phyloP scores from a whole-genome alignment of 2,113 vertebrate genomes.

The Leucosticte australis region DNA sequence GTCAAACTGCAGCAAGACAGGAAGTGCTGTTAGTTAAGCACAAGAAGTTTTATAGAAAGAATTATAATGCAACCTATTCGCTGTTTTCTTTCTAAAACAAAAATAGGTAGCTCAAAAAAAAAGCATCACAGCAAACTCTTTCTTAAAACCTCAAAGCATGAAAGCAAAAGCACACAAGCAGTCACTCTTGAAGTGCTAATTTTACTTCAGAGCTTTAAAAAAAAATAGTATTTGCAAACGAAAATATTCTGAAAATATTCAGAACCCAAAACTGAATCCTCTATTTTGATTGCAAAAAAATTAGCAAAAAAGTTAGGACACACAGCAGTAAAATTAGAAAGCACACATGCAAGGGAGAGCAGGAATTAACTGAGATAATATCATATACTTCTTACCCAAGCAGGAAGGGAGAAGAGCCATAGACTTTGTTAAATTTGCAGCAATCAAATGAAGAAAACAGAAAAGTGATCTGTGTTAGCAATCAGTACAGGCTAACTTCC shows the following conservation, averaged over 20 bases:
- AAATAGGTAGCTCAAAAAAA: slow-evolving; percentile 24
- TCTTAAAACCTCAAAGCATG: slow-evolving; percentile 28
- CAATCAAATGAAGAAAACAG: slow-evolving; percentile 88
- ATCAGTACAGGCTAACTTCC: slow-evolving; percentile 73
- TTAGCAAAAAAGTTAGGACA: neutral
- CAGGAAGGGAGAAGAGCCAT: slow-evolving; percentile 91
- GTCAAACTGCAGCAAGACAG: slow-evolving; percentile 74
- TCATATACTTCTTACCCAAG: slow-evolving; percentile 86
- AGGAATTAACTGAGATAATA: slow-evolving; percentile 31
- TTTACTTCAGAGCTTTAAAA: neutral
- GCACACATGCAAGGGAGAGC: slow-evolving; percentile 64
- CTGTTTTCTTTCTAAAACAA: slow-evolving; percentile 29
- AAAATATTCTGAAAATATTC: slow-evolving; percentile 33
- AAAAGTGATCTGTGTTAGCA: slow-evolving; percentile 88
- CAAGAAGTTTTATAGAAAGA: slow-evolving; percentile 23
- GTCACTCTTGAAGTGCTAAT: neutral
- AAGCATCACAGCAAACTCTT: slow-evolving; percentile 37
- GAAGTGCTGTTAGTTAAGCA: slow-evolving; percentile 83
- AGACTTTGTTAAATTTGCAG: slow-evolving; percentile 92
- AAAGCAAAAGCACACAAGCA: slow-evolving; percentile 53
- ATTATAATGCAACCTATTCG: slow-evolving; percentile 9
- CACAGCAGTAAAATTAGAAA: slow-evolving; percentile 12
- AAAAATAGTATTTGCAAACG: neutral
- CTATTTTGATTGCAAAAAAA: neutral
- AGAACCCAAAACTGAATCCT: slow-evolving; percentile 3